These are phyloP conservation scores for Spilarctia lutea DNA, from an alignment of 2,888 invertebrate genomes.

Conservation along the genomic window DNA sequence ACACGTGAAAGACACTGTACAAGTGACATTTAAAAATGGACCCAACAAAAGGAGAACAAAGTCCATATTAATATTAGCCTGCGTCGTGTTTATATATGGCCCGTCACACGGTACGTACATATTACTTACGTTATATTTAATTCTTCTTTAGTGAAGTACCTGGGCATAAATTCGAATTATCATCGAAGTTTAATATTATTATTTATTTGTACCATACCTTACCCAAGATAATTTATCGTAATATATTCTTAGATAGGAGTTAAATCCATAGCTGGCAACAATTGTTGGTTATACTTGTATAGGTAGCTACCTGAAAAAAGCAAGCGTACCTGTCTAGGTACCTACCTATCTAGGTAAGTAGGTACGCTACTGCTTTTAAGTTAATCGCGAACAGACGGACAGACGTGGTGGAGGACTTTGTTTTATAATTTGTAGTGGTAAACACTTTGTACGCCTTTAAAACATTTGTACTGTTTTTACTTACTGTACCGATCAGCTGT, in stretches of 20 bases:
- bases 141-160: conserved; percentile 52
- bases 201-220: conserved; percentile 36
- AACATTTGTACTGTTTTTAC: too few species aligned
- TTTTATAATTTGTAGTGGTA: too few species aligned
- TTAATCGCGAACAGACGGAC: too few species aligned
- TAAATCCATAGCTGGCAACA: background rate
- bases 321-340: too few species aligned
- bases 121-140: conserved; percentile 54
- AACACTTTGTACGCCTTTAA: too few species aligned
- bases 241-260: conserved; percentile 10
- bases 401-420: too few species aligned
- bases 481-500: too few species aligned
- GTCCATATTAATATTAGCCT: conserved; percentile 72
- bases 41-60: conserved; percentile 73
- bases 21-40: conserved; percentile 83
- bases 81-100: conserved; percentile 76
- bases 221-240: conserved; percentile 24
- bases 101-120: conserved; percentile 73
- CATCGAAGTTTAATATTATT: conserved; percentile 39
- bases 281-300: background rate
- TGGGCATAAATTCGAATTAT: conserved; percentile 49
- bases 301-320: too few species aligned
- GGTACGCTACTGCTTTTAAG: too few species aligned
- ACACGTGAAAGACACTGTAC: conserved; percentile 82
- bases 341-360: too few species aligned